These are phyloP conservation scores for Junonia oenone DNA, from an alignment of 2,888 invertebrate species.

Conservation along the genomic window DNA sequence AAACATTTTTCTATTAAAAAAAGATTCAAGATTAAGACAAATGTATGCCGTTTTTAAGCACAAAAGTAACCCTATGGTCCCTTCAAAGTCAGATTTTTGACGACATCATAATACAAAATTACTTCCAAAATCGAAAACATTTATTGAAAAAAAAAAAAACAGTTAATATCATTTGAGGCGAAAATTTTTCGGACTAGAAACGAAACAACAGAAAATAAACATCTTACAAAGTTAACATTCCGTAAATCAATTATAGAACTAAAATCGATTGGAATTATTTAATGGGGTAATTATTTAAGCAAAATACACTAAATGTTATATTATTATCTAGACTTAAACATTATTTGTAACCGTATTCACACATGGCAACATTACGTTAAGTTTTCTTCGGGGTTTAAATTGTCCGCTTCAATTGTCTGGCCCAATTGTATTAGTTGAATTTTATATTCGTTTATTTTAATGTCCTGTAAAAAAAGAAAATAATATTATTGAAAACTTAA, in stretches of 20 bases:
- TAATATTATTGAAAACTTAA: neutral
- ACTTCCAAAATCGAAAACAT: no score
- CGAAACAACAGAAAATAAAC: conserved; percentile 13
- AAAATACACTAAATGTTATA: conserved; percentile 7
- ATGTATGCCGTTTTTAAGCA: no score
- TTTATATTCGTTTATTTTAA: conserved; percentile 84
- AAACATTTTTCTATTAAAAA: no score
- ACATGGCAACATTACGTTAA: conserved; percentile 25
- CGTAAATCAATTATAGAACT: neutral
- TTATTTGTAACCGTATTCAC: neutral
- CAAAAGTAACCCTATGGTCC: no score
- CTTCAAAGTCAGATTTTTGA: no score
- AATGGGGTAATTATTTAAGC: neutral
- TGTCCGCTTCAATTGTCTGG: conserved; percentile 65
- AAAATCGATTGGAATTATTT: conserved; percentile 3
- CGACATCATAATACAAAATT: no score
- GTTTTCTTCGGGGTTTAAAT: conserved; percentile 37
- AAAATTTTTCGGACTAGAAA: conserved; percentile 9
- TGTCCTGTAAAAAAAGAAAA: conserved; percentile 48
- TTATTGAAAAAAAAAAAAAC: no score
- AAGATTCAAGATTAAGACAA: no score
- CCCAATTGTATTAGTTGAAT: conserved; percentile 76
- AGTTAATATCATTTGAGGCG: neutral
- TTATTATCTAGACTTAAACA: neutral
- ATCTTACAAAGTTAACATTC: conserved; percentile 7